These are phyloP conservation scores for Linhomoeus sp. DNA, from an alignment of 2,888 invertebrate species.

Conservation along the genomic window DNA sequence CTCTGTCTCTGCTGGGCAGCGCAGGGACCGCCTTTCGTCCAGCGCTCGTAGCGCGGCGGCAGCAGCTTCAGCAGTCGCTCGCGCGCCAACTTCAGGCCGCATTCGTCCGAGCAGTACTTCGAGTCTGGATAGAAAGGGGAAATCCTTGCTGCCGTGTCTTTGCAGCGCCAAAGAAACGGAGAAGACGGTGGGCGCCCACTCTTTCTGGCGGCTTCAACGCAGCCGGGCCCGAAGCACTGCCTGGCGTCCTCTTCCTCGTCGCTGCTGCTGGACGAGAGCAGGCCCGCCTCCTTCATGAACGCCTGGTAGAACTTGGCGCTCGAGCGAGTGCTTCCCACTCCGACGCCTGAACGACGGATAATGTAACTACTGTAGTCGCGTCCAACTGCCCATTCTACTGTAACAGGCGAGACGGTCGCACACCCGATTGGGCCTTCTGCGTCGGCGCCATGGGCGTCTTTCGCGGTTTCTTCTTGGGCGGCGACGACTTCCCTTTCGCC, in stretches of 20 bases:
- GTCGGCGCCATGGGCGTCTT: not conserved
- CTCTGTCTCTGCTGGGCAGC: slow-evolving; percentile 57
- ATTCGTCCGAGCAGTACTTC: slow-evolving; percentile 80
- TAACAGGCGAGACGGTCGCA: not conserved
- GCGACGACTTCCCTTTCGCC: not conserved
- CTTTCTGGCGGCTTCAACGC: slow-evolving; percentile 50
- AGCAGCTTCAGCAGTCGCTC: slow-evolving; percentile 27
- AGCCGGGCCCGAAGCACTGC: slow-evolving; percentile 79
- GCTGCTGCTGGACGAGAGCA: not conserved
- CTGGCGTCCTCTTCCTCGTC: slow-evolving; percentile 28
- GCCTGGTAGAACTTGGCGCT: not conserved
- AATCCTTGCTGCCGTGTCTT: too few relatives aligned
- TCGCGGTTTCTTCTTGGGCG: too few relatives aligned
- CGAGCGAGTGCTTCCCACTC: not conserved
- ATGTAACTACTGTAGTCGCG: too few relatives aligned
- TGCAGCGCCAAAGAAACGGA: too few relatives aligned
- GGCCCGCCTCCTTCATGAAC: slow-evolving; percentile 3
- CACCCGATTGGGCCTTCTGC: not conserved
- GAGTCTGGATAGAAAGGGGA: too few relatives aligned
- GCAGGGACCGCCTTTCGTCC: slow-evolving; percentile 62
- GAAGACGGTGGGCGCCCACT: slow-evolving; percentile 29
- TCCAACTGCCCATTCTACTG: not conserved
- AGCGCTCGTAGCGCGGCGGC: slow-evolving; percentile 74
- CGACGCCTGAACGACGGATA: not conserved
- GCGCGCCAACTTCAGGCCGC: slow-evolving; percentile 68